Conservation (phyloP, 2,113 vertebrate genomes). For the Periophthalmus modestus region DNA sequence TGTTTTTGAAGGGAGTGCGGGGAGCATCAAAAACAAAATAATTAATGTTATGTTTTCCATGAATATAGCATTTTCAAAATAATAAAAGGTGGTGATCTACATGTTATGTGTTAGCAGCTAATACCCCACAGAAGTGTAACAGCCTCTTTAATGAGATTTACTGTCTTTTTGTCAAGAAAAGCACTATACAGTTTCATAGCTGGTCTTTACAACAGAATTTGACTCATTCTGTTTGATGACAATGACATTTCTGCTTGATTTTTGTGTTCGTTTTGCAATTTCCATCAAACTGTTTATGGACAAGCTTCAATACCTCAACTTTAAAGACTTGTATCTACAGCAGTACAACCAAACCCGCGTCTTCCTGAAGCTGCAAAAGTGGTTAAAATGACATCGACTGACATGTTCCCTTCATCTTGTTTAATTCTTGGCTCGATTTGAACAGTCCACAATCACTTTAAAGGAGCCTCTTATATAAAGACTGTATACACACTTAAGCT, state of each 20-base stretch:
- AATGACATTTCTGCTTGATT: not conserved
- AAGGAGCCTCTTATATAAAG: constrained; percentile 70
- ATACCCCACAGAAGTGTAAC: too few species aligned
- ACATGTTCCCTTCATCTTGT: constrained; percentile 4
- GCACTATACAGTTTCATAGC: too few species aligned
- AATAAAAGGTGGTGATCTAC: too few species aligned
- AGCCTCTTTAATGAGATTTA: not conserved
- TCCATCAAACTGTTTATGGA: not conserved
- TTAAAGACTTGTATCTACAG: constrained; percentile 26
- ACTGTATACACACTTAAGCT: constrained; percentile 85
- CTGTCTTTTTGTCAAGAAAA: too few species aligned
- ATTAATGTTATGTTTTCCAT: too few species aligned
- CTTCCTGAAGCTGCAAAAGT: constrained; percentile 29
- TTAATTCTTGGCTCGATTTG: constrained; percentile 14
- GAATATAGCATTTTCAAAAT: too few species aligned
- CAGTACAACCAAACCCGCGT: constrained; percentile 48
- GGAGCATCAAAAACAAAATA: too few species aligned
- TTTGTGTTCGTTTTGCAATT: not conserved
- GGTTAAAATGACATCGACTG: constrained; percentile 11
- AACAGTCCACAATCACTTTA: constrained; percentile 57
- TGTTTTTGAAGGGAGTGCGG: too few species aligned
- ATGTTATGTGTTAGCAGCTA: too few species aligned
- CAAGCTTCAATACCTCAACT: constrained; percentile 42
- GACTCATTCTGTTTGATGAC: not conserved
- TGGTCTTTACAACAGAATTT: not conserved